These are phyloP conservation scores for Lagocephalus sceleratus DNA, from an alignment of 2,797 vertebrate species.

Conservation along the genomic window DNA sequence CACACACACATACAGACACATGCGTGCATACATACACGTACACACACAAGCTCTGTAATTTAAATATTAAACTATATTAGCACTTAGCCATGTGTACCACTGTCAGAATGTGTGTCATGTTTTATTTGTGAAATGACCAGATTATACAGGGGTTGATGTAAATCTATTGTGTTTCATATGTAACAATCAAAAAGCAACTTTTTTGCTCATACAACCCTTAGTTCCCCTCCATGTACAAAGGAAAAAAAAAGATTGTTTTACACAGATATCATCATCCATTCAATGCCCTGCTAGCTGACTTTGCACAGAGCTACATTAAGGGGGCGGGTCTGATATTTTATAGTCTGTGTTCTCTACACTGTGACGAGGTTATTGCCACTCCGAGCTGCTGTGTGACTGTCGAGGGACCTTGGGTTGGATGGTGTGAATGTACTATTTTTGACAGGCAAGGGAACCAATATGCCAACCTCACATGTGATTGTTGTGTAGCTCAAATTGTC, in stretches of 20 bases:
- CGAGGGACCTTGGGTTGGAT: slow-evolving; percentile 30
- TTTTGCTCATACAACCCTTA: slow-evolving; percentile 39
- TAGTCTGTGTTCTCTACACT: slow-evolving; percentile 69
- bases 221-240: slow-evolving; percentile 46
- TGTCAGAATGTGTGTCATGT: slow-evolving; percentile 61
- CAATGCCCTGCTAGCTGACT: slow-evolving; percentile 63
- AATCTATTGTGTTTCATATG: slow-evolving; percentile 66
- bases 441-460: slow-evolving; percentile 46
- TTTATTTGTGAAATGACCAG: slow-evolving; percentile 68
- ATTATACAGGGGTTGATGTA: slow-evolving; percentile 52
- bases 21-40: slow-evolving; percentile 12
- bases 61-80: slow-evolving; percentile 68
- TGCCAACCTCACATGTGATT: slow-evolving; percentile 50
- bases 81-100: slow-evolving; percentile 63
- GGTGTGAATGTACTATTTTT: slow-evolving; percentile 42
- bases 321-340: slow-evolving; percentile 57
- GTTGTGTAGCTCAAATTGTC: slow-evolving; percentile 48
- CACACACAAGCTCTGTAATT: slow-evolving; percentile 56
- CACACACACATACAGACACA: slow-evolving; percentile 3
- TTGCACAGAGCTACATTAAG: slow-evolving; percentile 67
- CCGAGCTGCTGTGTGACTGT: slow-evolving; percentile 45
- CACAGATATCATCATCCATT: slow-evolving; percentile 51
- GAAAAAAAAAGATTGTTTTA: slow-evolving; percentile 62
- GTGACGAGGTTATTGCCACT: slow-evolving; percentile 63
- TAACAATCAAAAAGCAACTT: slow-evolving; percentile 48